Base-by-base conservation (phyloP, 2,888 invertebrate species). In the Zaprionus obscuricornis region DNA sequence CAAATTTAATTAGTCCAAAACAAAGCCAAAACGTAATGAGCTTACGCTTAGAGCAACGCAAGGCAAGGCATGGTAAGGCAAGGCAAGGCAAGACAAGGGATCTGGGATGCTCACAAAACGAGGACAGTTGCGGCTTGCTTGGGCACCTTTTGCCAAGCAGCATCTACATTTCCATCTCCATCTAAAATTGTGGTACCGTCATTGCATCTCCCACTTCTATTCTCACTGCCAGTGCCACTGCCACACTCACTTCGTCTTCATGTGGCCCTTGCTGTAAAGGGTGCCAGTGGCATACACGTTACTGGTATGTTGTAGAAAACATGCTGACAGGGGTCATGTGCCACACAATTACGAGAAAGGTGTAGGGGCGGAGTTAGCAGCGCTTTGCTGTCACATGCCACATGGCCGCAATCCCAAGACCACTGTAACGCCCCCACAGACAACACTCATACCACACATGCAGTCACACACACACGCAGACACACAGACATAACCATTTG, bases 1-100 rank as follows among this genome's bases (percentile, higher is more conserved):
- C 87, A 82, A 82, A 82, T 82, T 82, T 82, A 82, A 82, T 82
- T 82, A 86, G 81, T 82, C 76, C 87, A 82, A 86, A 82, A 82
- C 81, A 82, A 82, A 82, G 81, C 81, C 81, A 82, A 64, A 83
- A 85, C 83, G 87, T 82, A 82, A 82, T 82, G 86, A 86, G 87
- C 81, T 82, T 82, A 78, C 84, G 86, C 65, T 75, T 64, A 62
- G 67, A 65, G 73, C 20, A 52, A 42, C 46, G 55, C 11, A 33
- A 43, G 26, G 27, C 60, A 16, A 22, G 24, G 14, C n/a, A 13
- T 6, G 40, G n/a, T 20, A 16, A 13, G 46, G 47, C n/a, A 24
- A 7, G 31, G 26, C 37, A 40, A 50, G 37, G 33, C n/a, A 13
- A 7, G 40, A 0, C 1, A 24, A 1, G 14, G 6, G 40, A 1